Evolutionary conservation across 1,140 invertebrate species (phyloP).

Genomic region (Ladona fulva): DNA sequence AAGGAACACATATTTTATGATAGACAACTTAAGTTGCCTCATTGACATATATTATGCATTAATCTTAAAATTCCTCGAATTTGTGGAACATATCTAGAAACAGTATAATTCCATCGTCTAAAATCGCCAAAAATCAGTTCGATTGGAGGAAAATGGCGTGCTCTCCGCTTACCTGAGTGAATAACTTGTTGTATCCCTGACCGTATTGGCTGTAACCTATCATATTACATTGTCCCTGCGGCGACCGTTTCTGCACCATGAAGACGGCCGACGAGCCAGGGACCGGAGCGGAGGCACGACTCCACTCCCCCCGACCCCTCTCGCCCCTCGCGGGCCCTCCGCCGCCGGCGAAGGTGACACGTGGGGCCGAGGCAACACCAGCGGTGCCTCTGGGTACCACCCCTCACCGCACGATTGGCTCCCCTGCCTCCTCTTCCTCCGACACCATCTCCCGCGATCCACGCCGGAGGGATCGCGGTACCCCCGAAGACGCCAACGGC

Average conservation of each 20-base stretch:
- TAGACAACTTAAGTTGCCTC: too few species aligned
- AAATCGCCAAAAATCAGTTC: too few species aligned
- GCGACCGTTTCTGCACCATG: constrained; percentile 12
- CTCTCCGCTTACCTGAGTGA: constrained; percentile 60
- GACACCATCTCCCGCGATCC: neutral
- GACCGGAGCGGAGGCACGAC: neutral
- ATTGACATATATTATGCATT: too few species aligned
- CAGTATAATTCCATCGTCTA: too few species aligned
- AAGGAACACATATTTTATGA: too few species aligned
- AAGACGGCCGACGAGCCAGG: neutral
- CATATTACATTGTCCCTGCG: constrained; percentile 33
- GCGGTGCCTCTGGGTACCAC: neutral
- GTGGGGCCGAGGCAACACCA: neutral
- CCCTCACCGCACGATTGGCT: neutral
- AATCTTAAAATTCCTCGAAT: too few species aligned
- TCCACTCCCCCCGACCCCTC: neutral
- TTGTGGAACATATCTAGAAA: too few species aligned
- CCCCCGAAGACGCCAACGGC: neutral
- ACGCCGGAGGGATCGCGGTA: neutral
- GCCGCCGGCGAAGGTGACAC: neutral
- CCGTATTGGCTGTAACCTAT: constrained; percentile 73
- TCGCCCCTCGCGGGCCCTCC: neutral
- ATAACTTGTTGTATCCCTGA: constrained; percentile 80
- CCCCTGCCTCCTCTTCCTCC: neutral
- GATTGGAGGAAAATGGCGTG: too few species aligned